These are phyloP conservation scores for Leuctra nigra DNA, from an alignment of 2,888 invertebrate species.

Conservation along the genomic window DNA sequence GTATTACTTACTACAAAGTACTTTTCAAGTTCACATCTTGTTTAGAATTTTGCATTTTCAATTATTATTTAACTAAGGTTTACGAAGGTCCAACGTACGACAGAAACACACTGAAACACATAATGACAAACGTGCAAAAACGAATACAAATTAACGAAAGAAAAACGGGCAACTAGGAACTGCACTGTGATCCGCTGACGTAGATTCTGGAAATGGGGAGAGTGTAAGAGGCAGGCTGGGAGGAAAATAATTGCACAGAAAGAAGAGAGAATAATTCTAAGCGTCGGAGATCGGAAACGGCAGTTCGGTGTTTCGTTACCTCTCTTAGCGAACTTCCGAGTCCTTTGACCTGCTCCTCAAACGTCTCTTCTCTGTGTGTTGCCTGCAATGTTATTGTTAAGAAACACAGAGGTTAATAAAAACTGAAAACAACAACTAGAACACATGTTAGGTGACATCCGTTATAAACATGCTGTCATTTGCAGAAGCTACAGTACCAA, in stretches of 20 bases:
- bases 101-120: slow-evolving; percentile 14
- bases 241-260: too few species aligned
- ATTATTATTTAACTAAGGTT: not conserved
- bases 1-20: not conserved
- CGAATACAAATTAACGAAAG: not conserved
- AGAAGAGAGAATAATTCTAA: too few species aligned
- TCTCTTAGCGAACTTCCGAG: slow-evolving; percentile 87
- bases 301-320: slow-evolving; percentile 68
- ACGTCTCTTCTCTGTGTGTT: slow-evolving; percentile 91
- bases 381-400: slow-evolving; percentile 52
- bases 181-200: not conserved
- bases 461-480: too few species aligned
- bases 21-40: not conserved
- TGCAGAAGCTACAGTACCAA: too few species aligned
- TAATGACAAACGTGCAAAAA: slow-evolving; percentile 11
- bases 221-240: too few species aligned
- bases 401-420: slow-evolving; percentile 35
- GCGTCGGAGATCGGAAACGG: too few species aligned
- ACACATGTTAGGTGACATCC: not conserved
- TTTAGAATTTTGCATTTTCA: not conserved
- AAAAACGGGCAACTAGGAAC: not conserved
- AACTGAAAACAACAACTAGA: slow-evolving; percentile 13
- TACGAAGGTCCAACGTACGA: slow-evolving; percentile 1
- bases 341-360: slow-evolving; percentile 84
- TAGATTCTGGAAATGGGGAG: too few species aligned